Conservation (phyloP, 2,113 vertebrate genomes). For the Microcebus tavaratra region DNA sequence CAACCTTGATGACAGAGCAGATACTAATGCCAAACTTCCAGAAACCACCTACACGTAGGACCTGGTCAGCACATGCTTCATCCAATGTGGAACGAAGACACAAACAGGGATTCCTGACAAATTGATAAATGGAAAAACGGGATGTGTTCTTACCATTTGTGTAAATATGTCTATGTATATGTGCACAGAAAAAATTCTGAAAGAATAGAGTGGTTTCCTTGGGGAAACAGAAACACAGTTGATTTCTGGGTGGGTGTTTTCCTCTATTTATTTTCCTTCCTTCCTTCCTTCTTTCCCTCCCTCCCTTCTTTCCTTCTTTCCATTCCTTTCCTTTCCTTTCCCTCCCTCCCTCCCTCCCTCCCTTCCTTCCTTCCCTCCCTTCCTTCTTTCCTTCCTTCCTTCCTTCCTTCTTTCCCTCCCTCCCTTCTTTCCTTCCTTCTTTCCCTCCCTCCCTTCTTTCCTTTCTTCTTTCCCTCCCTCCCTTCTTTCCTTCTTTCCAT, state of each 20-base stretch:
- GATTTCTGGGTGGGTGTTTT: background rate
- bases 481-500: too few species aligned
- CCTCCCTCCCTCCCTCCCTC: fast-evolving
- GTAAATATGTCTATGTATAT: background rate
- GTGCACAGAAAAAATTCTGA: background rate
- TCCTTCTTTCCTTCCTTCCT: too few species aligned
- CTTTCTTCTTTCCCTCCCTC: too few species aligned
- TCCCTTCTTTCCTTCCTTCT: too few species aligned
- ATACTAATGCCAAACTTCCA: background rate
- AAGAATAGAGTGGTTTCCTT: background rate
- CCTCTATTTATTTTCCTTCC: too few species aligned
- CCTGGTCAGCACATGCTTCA: background rate
- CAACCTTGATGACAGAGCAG: background rate
- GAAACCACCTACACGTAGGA: background rate
- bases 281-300: too few species aligned
- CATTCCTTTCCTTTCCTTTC: too few species aligned
- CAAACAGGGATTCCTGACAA: background rate
- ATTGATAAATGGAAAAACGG: background rate
- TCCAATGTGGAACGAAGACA: background rate
- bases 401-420: too few species aligned
- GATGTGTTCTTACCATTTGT: too few species aligned
- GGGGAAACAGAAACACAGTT: background rate
- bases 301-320: too few species aligned
- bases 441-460: fast-evolving
- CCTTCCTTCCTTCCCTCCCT: too few species aligned